A percentile compares a stretch with the other conserved stretches of the same genome.
Evolutionary conservation across 2,113 vertebrate genomes (phyloP).

Genomic region (Nestor notabilis): DNA sequence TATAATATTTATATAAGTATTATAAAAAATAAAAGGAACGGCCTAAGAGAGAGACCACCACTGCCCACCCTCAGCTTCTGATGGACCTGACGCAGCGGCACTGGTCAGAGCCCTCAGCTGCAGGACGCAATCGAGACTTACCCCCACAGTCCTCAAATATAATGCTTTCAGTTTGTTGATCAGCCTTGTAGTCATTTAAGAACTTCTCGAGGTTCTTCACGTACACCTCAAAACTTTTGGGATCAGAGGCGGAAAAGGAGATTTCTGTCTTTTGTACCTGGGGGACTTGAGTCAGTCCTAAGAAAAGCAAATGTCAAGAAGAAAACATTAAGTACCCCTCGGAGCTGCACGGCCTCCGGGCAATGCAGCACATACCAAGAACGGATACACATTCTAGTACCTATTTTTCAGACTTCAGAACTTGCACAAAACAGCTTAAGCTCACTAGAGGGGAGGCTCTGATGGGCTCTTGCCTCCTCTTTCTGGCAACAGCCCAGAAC

Average conservation of each 20-base stretch:
- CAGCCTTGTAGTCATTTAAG: slow-evolving; percentile 68
- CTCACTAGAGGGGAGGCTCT: not conserved
- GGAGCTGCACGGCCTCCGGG: not conserved
- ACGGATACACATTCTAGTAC: not conserved
- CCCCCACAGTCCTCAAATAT: slow-evolving; percentile 84
- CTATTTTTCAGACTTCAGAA: not conserved
- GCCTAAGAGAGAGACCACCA: not conserved
- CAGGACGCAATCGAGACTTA: slow-evolving; percentile 11
- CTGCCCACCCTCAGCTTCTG: not conserved
- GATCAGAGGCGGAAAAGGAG: slow-evolving; percentile 57
- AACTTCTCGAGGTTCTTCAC: slow-evolving; percentile 62
- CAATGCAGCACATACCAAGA: not conserved
- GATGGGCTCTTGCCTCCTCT: not conserved
- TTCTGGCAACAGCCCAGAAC: not conserved
- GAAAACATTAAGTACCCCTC: not conserved
- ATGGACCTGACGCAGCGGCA: not conserved
- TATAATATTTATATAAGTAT: too few relatives aligned
- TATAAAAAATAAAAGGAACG: not conserved
- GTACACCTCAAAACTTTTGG: slow-evolving; percentile 53
- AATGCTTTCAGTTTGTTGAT: slow-evolving; percentile 38
- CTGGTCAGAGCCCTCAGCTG: not conserved
- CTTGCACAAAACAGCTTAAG: not conserved
- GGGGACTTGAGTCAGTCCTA: slow-evolving; percentile 79
- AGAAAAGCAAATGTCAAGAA: not conserved
- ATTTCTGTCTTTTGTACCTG: slow-evolving; percentile 86